Base-by-base conservation (phyloP, 2,888 invertebrate genomes). In the Netelia melanura region DNA sequence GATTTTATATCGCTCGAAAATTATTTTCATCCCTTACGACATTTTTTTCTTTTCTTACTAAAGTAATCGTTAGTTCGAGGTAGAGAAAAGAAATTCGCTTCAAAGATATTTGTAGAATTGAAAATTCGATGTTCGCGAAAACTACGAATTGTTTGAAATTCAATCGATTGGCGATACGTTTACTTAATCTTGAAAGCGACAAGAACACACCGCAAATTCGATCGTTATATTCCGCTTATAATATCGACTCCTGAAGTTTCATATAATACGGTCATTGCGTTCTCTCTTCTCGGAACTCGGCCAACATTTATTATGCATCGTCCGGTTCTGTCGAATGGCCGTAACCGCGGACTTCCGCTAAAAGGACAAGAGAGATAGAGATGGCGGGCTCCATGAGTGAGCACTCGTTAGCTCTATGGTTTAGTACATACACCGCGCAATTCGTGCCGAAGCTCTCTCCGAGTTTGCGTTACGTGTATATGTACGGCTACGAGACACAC, bases 401-500 rank as follows among this genome's bases (percentile, higher is more conserved):
- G 61, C 62, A 62, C 77, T 78, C 82, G 84, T 83, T 83, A 84
- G 76, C 68, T 83, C 82, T 83, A 78, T 81, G 70, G 74, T 81
- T 81, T 72, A 44, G 76, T 52, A 72, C 67, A 72, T 78, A 72
- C 71, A 78, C 80, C 75, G 38, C 38, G 6, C 38, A 71, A 75
- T 70, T 52, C 72, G 25, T 68, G 64, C 68, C 70, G 54, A 38
- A 79, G 70, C 71, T 77, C 86, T 80, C 84, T 54, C 38, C 25
- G 91, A 90, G 90, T 91, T 91, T 91, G 91, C 87, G 91, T 90
- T 91, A 90, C 89, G 88, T 89, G 89, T 70, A 70, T 62, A 67
- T 10, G 23, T 67, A 67, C 23, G 21, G 1, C 54, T 58, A 54
- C 62, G 71, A 79, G 71, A 79, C 56, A 79, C 79, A 79, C 71